A percentile compares a stretch with the other conserved stretches of the same genome.
Conservation (phyloP, 2,113 vertebrate genomes). For the Cardinalis cardinalis region DNA sequence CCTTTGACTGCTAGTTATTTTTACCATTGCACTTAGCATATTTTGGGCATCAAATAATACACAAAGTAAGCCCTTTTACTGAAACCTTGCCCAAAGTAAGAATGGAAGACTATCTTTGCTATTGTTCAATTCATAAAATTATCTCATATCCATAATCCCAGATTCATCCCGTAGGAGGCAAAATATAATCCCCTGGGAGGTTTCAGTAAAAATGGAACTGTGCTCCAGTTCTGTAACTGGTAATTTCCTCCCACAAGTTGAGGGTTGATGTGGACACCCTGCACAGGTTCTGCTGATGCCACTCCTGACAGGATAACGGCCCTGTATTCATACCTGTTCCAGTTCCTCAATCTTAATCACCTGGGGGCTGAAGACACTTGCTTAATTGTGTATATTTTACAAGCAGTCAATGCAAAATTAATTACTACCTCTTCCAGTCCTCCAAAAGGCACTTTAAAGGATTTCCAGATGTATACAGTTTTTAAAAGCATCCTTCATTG, state of each 20-base stretch:
- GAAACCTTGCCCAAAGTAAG: not conserved
- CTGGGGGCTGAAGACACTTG: not conserved
- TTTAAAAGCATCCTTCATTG: not conserved
- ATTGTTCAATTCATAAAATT: not conserved
- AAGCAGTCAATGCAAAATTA: constrained; percentile 30
- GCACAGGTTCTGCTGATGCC: not conserved
- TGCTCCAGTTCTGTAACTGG: not conserved
- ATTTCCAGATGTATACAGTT: constrained; percentile 39
- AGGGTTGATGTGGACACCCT: not conserved
- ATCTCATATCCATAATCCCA: not conserved
- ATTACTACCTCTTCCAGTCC: not conserved
- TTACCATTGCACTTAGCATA: not conserved
- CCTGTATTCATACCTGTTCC: not conserved
- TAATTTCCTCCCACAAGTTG: not conserved
- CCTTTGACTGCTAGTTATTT: not conserved
- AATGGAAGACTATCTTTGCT: not conserved
- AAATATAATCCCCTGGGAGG: not conserved
- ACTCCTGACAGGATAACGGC: not conserved
- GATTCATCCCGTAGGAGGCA: not conserved
- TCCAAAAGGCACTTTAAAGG: constrained; percentile 30
- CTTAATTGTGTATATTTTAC: constrained; percentile 28
- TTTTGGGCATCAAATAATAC: not conserved
- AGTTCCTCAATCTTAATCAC: not conserved
- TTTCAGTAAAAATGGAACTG: not conserved
- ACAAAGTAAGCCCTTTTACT: not conserved